Evolutionary conservation across 2,888 invertebrate species (phyloP).

Genomic region (Mythimna loreyi): DNA sequence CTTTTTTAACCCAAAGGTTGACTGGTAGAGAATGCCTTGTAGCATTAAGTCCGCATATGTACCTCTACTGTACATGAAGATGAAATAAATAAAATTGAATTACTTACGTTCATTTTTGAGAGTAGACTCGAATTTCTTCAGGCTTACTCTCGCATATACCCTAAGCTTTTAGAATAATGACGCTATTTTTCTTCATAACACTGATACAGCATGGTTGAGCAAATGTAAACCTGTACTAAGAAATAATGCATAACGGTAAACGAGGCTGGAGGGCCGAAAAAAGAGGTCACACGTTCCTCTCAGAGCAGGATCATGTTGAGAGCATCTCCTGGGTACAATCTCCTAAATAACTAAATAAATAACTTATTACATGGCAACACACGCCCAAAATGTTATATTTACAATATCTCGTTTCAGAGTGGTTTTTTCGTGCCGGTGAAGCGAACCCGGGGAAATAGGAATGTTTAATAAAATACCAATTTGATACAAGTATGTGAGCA

Average conservation of each 20-base stretch:
- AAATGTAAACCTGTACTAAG: constrained; percentile 29
- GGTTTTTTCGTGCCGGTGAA: neutral
- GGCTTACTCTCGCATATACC: neutral
- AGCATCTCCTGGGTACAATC: constrained; percentile 28
- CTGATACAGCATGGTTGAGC: neutral
- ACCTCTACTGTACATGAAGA: too few relatives aligned
- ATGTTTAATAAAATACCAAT: neutral
- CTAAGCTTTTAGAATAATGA: constrained; percentile 23
- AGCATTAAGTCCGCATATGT: too few relatives aligned
- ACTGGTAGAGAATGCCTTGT: too few relatives aligned
- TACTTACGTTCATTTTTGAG: neutral
- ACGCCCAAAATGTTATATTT: neutral
- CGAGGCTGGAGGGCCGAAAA: constrained; percentile 13
- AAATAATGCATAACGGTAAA: constrained; percentile 32
- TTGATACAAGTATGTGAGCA: too few relatives aligned
- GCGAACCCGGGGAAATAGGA: neutral
- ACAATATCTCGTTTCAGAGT: neutral
- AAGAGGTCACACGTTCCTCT: constrained; percentile 43
- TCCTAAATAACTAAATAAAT: constrained; percentile 26
- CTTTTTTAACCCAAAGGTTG: too few relatives aligned
- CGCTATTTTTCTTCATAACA: constrained; percentile 1
- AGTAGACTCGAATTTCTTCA: neutral
- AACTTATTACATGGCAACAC: constrained; percentile 25
- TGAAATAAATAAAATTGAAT: too few relatives aligned
- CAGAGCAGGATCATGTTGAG: constrained; percentile 31